phyloP scores from a whole-genome alignment of 1,140 invertebrate genomes.

The Eurosta solidaginis region DNA sequence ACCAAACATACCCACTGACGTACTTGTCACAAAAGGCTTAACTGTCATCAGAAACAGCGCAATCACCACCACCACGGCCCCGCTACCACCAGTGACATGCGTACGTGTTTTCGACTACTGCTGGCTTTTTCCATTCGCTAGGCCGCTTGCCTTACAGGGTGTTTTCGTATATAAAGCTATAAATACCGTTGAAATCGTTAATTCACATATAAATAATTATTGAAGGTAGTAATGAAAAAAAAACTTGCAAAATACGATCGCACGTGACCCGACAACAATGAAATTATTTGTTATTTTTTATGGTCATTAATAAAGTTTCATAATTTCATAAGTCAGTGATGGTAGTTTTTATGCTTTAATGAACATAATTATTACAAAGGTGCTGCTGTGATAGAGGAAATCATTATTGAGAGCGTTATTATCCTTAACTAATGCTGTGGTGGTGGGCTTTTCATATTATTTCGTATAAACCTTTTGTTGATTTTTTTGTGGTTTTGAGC shows the following conservation, averaged over 20 bases:
- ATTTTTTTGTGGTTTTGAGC: too few relatives aligned
- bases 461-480: too few relatives aligned
- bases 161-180: neutral
- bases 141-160: neutral
- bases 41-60: too few relatives aligned
- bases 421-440: too few relatives aligned
- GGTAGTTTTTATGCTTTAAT: too few relatives aligned
- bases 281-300: neutral
- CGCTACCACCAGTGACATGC: neutral
- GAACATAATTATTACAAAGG: too few relatives aligned
- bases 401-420: too few relatives aligned
- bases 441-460: too few relatives aligned
- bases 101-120: neutral
- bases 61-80: neutral
- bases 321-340: too few relatives aligned
- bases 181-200: neutral
- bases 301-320: neutral
- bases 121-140: neutral
- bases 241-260: neutral
- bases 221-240: neutral
- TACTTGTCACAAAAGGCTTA: neutral
- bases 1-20: conserved; percentile 5
- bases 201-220: conserved; percentile 15
- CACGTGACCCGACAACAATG: neutral
- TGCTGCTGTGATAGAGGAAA: too few relatives aligned